These are phyloP conservation scores for Lycia hirtaria DNA, from an alignment of 2,888 invertebrate genomes.

Conservation along the genomic window DNA sequence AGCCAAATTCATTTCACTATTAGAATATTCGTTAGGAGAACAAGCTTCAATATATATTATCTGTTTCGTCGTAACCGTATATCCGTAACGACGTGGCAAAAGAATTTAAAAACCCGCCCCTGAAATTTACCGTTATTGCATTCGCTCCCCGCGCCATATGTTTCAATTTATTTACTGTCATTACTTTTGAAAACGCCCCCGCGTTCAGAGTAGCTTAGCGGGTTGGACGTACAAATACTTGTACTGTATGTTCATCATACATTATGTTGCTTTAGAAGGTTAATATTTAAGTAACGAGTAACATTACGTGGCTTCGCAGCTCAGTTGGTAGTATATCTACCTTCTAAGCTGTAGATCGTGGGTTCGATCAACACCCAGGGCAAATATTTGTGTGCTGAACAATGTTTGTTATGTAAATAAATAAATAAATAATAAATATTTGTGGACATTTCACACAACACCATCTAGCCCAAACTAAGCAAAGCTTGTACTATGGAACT, in stretches of 20 bases:
- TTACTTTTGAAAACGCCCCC: slow-evolving; percentile 20
- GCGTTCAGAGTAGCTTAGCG: slow-evolving; percentile 5
- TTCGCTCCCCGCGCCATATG: slow-evolving; percentile 33
- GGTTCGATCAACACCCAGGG: no score
- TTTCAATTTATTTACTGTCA: slow-evolving; percentile 36
- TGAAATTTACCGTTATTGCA: slow-evolving; percentile 39
- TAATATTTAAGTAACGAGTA: background rate
- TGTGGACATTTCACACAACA: no score
- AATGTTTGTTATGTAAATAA: no score
- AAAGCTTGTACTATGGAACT: no score
- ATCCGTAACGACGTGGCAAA: slow-evolving; percentile 29
- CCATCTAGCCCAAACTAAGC: no score
- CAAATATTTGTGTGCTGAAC: no score
- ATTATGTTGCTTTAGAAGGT: background rate
- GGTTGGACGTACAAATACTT: background rate
- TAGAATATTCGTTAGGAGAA: background rate
- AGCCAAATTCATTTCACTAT: no score
- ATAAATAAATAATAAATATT: no score
- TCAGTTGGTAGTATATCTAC: no score
- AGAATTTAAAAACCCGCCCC: slow-evolving; percentile 39
- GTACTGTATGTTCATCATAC: background rate
- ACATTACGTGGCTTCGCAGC: no score
- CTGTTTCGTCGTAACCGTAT: slow-evolving; percentile 17
- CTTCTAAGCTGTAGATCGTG: no score
- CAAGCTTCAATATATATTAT: slow-evolving; percentile 3